Evolutionary conservation across 1,140 invertebrate genomes (phyloP), one percentile per base, ranked within the genome.

Genomic region (Listronotus bonariensis): DNA sequence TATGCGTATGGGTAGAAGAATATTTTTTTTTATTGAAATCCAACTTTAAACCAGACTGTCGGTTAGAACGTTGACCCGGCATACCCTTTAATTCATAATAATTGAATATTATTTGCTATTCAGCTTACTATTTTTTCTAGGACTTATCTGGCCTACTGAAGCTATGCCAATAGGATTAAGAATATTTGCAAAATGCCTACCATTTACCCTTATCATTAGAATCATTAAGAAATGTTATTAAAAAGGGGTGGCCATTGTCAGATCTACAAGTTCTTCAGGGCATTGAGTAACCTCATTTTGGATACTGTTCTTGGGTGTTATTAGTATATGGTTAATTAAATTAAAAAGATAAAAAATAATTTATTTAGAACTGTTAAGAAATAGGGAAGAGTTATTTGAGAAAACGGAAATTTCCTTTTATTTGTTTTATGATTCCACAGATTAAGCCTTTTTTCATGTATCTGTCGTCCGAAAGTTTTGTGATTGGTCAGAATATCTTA

Each of bases 61-160:
- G n/a, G n/a, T n/a, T n/a, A n/a, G n/a, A n/a, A n/a, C n/a, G n/a
- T n/a, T n/a, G n/a, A n/a, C n/a, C n/a, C n/a, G n/a, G n/a, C n/a
- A n/a, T n/a, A n/a, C n/a, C n/a, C n/a, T n/a, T n/a, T n/a, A n/a
- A n/a, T n/a, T n/a, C n/a, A n/a, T n/a, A n/a, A n/a, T n/a, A n/a
- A n/a, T n/a, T n/a, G n/a, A n/a, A n/a, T n/a, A n/a, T n/a, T n/a
- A n/a, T n/a, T n/a, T n/a, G n/a, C n/a, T n/a, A n/a, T n/a, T n/a
- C n/a, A n/a, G n/a, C n/a, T n/a, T n/a, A n/a, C n/a, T n/a, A n/a
- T 26, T 36, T 36, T 10, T 68, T 68, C 34, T 77, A 92, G 93
- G 93, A 67, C 86, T 92, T n/a, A 82, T 96, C 14, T 97, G 94
- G 94, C 94, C 94, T 0, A 68, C 93, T n/a, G 91, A 96, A 77